A percentile compares a stretch with the other conserved stretches of the same genome.
Evolutionary conservation across 2,113 vertebrate genomes (phyloP).

Genomic region (Neofelis nebulosa): DNA sequence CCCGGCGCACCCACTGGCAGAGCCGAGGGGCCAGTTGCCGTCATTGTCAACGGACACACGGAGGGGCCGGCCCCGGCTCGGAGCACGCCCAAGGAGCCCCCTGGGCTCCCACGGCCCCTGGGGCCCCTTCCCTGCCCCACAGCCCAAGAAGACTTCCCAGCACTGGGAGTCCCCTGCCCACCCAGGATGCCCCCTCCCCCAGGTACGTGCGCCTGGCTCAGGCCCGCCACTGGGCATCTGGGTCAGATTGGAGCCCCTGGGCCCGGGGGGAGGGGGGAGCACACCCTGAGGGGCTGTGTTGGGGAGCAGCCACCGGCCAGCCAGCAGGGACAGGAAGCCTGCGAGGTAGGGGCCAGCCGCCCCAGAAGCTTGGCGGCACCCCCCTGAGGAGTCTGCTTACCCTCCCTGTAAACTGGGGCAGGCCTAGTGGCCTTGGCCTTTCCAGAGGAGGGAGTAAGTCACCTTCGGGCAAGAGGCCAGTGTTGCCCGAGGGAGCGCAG

Average conservation of each 20-base stretch:
- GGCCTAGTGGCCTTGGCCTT: fast-evolving
- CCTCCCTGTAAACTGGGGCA: not conserved
- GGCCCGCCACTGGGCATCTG: not conserved
- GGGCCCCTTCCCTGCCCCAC: conserved; percentile 79
- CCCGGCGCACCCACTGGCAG: conserved; percentile 51
- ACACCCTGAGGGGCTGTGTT: fast-evolving
- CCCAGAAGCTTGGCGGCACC: not conserved
- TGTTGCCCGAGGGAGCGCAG: not conserved
- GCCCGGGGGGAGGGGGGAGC: too few relatives aligned
- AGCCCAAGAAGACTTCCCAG: conserved; percentile 95
- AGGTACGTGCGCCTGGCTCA: conserved; percentile 83
- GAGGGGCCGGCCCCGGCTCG: conserved; percentile 81
- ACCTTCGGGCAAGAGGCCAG: not conserved
- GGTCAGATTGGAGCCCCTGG: not conserved
- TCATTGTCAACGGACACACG: conserved; percentile 86
- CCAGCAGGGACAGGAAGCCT: fast-evolving
- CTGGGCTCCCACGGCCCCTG: conserved; percentile 83
- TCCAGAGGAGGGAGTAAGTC: not conserved
- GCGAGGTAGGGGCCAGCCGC: fast-evolving
- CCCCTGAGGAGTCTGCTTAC: not conserved
- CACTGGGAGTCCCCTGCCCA: conserved; percentile 86
- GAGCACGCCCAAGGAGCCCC: conserved; percentile 81
- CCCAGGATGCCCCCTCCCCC: conserved; percentile 94
- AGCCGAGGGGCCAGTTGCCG: not conserved
- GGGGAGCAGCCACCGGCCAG: fast-evolving